phyloP scores from a whole-genome alignment of 2,888 invertebrate species.

The Sesamia inferens region DNA sequence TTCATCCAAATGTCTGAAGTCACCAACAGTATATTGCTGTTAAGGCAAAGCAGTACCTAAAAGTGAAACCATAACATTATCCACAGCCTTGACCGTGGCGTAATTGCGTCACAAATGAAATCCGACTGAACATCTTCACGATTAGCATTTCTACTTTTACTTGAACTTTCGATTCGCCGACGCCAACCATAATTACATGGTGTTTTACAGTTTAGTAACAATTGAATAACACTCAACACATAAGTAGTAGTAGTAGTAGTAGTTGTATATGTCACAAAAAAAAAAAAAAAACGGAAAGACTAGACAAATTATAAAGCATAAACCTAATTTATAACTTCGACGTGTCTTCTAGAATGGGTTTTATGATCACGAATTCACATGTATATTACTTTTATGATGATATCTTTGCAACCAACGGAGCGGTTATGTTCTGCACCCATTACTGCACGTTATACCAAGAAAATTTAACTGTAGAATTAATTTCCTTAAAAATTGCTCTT shows the following conservation, averaged over 20 bases:
- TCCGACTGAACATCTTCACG: slow-evolving; percentile 69
- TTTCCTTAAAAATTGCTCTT: slow-evolving; percentile 49
- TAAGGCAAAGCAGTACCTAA: slow-evolving; percentile 56
- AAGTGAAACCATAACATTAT: slow-evolving; percentile 75
- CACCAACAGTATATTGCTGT: background rate
- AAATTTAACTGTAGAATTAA: slow-evolving; percentile 61
- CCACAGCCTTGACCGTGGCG: slow-evolving; percentile 69
- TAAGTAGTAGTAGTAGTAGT: no score
- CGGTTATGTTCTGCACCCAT: slow-evolving; percentile 73
- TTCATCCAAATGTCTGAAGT: background rate
- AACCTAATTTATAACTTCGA: slow-evolving; percentile 32
- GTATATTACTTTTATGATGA: slow-evolving; percentile 52
- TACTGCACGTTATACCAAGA: slow-evolving; percentile 58
- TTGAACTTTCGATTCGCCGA: slow-evolving; percentile 78
- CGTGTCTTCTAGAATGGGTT: slow-evolving; percentile 34
- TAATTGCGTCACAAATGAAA: slow-evolving; percentile 77
- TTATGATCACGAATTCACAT: slow-evolving; percentile 40
- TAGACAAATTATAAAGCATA: slow-evolving; percentile 13
- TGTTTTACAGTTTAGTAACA: slow-evolving; percentile 56
- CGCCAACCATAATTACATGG: slow-evolving; percentile 66
- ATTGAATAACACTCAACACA: slow-evolving; percentile 9
- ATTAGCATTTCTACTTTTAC: slow-evolving; percentile 84
- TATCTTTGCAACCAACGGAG: slow-evolving; percentile 62
- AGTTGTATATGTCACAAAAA: slow-evolving; percentile 3
- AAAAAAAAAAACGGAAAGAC: slow-evolving; percentile 23